These are phyloP conservation scores for Thumatha senex DNA, from an alignment of 2,888 invertebrate species.

Conservation along the genomic window DNA sequence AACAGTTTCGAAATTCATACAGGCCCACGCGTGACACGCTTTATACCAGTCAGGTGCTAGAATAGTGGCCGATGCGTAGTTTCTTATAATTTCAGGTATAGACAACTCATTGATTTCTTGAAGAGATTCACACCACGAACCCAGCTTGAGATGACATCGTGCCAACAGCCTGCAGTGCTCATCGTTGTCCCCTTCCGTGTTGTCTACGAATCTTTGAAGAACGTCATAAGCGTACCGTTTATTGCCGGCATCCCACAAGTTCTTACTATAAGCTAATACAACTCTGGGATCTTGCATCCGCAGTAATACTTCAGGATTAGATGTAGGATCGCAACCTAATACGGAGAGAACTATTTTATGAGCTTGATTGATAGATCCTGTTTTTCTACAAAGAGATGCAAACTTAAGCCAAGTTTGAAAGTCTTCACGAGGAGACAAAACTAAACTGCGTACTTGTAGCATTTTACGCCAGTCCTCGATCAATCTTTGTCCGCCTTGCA, in stretches of 20 bases:
- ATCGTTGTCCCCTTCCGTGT: constrained; percentile 75
- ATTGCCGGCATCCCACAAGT: constrained; percentile 94
- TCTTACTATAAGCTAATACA: constrained; percentile 97
- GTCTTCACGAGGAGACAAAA: constrained; percentile 95
- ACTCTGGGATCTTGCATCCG: constrained; percentile 92
- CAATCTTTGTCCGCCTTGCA: constrained; percentile 96
- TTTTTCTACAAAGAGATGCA: constrained; percentile 97
- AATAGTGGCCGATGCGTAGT: constrained; percentile 92
- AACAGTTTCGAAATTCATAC: constrained; percentile 98
- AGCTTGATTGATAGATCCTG: constrained; percentile 93
- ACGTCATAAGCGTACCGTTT: constrained; percentile 90
- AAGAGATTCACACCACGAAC: constrained; percentile 96
- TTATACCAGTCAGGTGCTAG: constrained; percentile 96
- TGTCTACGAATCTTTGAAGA: constrained; percentile 89
- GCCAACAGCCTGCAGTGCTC: constrained; percentile 84
- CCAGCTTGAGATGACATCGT: constrained; percentile 96
- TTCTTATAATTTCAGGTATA: constrained; percentile 88
- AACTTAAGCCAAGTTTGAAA: constrained; percentile 98
- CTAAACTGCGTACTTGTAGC: constrained; percentile 96
- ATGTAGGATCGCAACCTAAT: constrained; percentile 90
- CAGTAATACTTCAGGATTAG: constrained; percentile 86
- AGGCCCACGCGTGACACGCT: constrained; percentile 99
- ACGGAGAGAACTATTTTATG: constrained; percentile 96
- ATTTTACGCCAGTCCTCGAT: constrained; percentile 99
- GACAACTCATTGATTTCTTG: constrained; percentile 92